phyloP scores from a whole-genome alignment of 2,888 invertebrate species.

The Gastrophysa polygoni region DNA sequence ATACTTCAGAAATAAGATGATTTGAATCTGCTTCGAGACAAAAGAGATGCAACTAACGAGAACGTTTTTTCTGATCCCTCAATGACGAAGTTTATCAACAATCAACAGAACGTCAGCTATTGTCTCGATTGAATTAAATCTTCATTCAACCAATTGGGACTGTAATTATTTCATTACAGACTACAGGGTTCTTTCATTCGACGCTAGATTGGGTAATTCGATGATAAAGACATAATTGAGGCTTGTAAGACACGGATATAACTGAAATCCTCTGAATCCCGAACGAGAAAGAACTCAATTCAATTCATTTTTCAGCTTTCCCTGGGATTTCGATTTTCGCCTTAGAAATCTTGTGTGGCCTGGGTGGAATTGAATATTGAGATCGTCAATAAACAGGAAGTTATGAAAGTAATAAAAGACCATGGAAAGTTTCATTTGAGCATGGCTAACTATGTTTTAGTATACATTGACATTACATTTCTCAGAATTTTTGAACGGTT shows the following conservation, averaged over 20 bases:
- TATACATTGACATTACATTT: too few relatives aligned
- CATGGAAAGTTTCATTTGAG: too few relatives aligned
- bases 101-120: constrained; percentile 1
- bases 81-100: constrained; percentile 10
- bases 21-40: constrained; percentile 6
- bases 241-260: constrained; percentile 21
- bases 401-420: too few relatives aligned
- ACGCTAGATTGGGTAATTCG: constrained; percentile 42
- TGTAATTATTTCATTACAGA: constrained; percentile 52
- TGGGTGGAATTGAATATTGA: too few relatives aligned
- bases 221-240: constrained; percentile 42
- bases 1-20: too few relatives aligned
- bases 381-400: too few relatives aligned
- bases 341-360: too few relatives aligned
- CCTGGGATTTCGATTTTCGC: constrained; percentile 1
- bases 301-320: constrained; percentile 18
- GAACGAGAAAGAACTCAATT: constrained; percentile 22
- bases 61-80: constrained; percentile 7
- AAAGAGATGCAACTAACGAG: constrained; percentile 2
- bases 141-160: constrained; percentile 56
- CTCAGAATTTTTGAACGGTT: too few relatives aligned
- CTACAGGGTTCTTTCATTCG: constrained; percentile 30
- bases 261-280: constrained; percentile 15
- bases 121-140: constrained; percentile 52
- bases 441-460: too few relatives aligned